These are phyloP conservation scores for Imbricaverruca yamaguchii DNA, from an alignment of 2,888 invertebrate species.

Conservation along the genomic window DNA sequence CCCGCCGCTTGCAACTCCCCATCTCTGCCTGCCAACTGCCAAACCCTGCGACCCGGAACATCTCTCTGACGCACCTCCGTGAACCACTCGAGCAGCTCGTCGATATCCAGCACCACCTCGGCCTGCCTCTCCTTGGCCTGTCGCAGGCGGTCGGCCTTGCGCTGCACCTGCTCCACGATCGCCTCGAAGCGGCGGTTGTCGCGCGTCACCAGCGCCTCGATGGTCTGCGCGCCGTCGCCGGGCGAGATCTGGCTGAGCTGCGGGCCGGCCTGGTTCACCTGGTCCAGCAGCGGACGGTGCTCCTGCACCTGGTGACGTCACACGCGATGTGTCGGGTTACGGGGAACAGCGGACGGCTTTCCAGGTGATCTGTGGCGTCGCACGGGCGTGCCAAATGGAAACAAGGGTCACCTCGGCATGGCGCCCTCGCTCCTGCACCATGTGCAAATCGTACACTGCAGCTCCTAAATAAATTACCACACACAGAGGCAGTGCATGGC, in stretches of 20 bases:
- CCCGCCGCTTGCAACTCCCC: too few species aligned
- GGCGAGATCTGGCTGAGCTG: slow-evolving; percentile 85
- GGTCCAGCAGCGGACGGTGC: slow-evolving; percentile 77
- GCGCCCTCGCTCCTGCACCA: too few species aligned
- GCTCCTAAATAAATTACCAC: too few species aligned
- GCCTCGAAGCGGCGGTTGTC: slow-evolving; percentile 91
- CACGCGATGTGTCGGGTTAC: too few species aligned
- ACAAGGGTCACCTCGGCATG: too few species aligned
- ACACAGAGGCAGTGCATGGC: too few species aligned
- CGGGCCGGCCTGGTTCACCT: slow-evolving; percentile 80
- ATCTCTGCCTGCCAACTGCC: neutral
- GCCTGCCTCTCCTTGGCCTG: slow-evolving; percentile 81
- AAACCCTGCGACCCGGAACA: neutral
- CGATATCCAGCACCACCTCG: slow-evolving; percentile 87
- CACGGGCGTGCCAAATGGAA: too few species aligned
- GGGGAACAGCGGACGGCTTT: too few species aligned
- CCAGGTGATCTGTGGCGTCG: too few species aligned
- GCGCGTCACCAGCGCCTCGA: slow-evolving; percentile 83
- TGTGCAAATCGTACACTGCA: too few species aligned
- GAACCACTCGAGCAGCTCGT: slow-evolving; percentile 95
- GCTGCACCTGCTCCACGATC: slow-evolving; percentile 90
- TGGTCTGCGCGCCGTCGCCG: slow-evolving; percentile 88
- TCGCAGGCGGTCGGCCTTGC: slow-evolving; percentile 85
- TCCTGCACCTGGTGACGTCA: slow-evolving; percentile 45
- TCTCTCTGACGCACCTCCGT: slow-evolving; percentile 49